These are phyloP conservation scores for Trichoplusia ni DNA, from an alignment of 1,140 invertebrate species.

Conservation along the genomic window DNA sequence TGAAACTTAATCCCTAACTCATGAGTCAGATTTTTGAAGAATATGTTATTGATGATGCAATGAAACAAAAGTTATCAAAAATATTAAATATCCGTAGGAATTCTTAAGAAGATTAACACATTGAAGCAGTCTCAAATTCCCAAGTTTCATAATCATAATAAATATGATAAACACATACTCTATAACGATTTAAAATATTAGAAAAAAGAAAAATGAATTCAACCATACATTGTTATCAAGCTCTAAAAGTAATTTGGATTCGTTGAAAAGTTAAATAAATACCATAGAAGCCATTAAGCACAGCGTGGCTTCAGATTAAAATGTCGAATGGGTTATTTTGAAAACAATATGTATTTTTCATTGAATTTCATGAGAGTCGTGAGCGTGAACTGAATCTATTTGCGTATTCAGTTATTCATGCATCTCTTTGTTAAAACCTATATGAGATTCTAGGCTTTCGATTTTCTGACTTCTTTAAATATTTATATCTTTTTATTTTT, in stretches of 20 bases:
- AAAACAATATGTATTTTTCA: conserved; percentile 8
- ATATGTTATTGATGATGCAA: no score
- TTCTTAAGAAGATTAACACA: no score
- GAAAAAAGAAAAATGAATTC: background rate
- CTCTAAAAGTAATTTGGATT: background rate
- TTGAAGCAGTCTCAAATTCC: no score
- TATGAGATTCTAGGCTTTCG: background rate
- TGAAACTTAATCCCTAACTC: no score
- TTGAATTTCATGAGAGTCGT: background rate
- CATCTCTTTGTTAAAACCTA: conserved; percentile 3
- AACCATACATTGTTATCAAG: background rate
- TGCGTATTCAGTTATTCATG: conserved; percentile 3
- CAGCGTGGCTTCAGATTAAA: background rate
- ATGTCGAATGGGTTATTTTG: background rate
- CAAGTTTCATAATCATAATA: no score
- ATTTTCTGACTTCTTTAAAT: no score
- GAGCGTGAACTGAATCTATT: conserved; percentile 8
- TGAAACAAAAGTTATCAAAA: no score
- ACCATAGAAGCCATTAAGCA: background rate
- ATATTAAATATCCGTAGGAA: no score
- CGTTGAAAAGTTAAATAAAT: background rate
- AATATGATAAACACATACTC: no score
- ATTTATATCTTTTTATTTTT: no score
- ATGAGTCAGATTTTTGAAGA: no score
- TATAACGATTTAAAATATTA: background rate